These are phyloP conservation scores for Lithophane socia DNA, from an alignment of 2,888 invertebrate species.

Conservation along the genomic window DNA sequence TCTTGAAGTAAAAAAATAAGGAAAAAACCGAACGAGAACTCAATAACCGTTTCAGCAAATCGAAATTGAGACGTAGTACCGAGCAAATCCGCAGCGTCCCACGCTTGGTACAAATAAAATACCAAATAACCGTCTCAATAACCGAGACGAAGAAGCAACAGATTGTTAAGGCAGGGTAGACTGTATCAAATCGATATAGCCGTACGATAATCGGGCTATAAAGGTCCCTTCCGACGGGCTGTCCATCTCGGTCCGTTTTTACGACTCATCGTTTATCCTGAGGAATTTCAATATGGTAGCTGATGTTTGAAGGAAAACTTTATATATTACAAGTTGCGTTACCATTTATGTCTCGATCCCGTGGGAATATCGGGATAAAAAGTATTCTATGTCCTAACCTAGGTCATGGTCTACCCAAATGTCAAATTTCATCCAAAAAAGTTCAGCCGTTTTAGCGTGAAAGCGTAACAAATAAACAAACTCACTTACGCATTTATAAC, in stretches of 20 bases:
- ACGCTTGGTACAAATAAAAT: constrained; percentile 71
- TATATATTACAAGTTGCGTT: background rate
- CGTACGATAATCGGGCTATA: constrained; percentile 74
- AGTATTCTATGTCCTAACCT: too few species aligned
- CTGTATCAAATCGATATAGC: constrained; percentile 62
- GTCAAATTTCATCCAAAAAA: too few species aligned
- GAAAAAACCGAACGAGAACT: constrained; percentile 46
- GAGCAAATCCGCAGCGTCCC: constrained; percentile 63
- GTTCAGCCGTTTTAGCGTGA: too few species aligned
- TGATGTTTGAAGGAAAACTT: background rate
- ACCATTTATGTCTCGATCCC: too few species aligned
- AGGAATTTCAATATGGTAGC: background rate
- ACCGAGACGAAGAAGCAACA: constrained; percentile 69
- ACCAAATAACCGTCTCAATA: constrained; percentile 76
- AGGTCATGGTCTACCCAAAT: too few species aligned
- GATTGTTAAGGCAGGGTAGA: constrained; percentile 57
- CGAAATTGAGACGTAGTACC: constrained; percentile 62
- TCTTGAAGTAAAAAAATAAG: constrained; percentile 10
- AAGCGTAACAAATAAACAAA: too few species aligned
- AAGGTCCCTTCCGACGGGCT: constrained; percentile 66
- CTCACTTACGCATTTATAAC: too few species aligned
- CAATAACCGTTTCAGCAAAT: constrained; percentile 68
- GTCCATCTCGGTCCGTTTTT: constrained; percentile 39
- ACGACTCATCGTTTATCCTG: constrained; percentile 75
- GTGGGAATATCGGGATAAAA: too few species aligned